phyloP scores from a whole-genome alignment of 2,113 vertebrate species.

The Rhea pennata region DNA sequence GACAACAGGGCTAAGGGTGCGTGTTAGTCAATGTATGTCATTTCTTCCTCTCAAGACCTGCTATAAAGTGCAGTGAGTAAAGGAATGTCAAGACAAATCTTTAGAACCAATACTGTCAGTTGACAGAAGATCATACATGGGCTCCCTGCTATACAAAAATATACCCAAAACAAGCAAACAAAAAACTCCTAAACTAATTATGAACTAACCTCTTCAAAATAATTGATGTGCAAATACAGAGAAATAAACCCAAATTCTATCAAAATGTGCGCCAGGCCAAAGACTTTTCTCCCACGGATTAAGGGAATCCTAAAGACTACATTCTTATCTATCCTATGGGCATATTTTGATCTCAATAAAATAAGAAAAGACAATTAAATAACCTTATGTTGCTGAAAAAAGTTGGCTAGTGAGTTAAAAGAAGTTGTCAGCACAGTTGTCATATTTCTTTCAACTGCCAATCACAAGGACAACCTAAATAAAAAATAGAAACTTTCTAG shows the following conservation, averaged over 20 bases:
- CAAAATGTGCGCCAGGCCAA: neutral
- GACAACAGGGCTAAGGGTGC: neutral
- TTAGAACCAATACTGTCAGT: neutral
- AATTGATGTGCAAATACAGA: neutral
- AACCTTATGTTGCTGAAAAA: neutral
- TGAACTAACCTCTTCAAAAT: neutral
- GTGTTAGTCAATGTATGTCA: neutral
- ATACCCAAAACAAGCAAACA: neutral
- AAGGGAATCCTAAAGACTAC: neutral
- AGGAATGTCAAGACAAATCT: neutral
- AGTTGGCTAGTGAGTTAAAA: neutral
- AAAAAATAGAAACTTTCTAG: neutral
- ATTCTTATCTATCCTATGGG: neutral
- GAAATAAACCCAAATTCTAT: neutral
- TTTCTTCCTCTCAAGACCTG: neutral
- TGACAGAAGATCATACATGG: neutral
- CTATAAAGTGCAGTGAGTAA: slow-evolving; percentile 1
- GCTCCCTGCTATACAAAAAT: neutral
- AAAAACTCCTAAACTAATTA: neutral
- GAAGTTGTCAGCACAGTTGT: neutral
- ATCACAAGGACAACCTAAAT: neutral
- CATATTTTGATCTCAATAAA: neutral
- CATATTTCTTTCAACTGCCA: neutral
- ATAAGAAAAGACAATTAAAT: too few relatives aligned
- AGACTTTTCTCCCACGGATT: neutral